Conservation (phyloP, 2,113 vertebrate genomes). For the Austrofundulus limnaeus region DNA sequence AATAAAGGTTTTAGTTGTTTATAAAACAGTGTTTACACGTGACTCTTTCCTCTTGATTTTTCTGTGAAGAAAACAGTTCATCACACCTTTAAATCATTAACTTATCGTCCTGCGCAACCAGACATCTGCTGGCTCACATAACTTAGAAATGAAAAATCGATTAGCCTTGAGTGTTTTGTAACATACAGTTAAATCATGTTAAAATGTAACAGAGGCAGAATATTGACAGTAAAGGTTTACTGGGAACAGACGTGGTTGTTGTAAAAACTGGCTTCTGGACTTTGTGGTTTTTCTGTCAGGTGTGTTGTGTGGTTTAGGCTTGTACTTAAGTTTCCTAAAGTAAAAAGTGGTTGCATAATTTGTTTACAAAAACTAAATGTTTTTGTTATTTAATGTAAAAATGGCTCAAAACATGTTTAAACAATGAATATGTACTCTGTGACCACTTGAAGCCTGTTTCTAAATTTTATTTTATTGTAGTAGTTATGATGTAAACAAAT, state of each 20-base stretch:
- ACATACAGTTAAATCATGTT: conserved; percentile 46
- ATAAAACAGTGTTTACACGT: background rate
- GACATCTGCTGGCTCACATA: background rate
- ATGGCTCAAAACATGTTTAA: too few species aligned
- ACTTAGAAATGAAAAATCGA: conserved; percentile 3
- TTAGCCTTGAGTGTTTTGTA: conserved; percentile 41
- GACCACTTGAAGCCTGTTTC: background rate
- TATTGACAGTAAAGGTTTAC: conserved; percentile 58
- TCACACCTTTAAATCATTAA: background rate
- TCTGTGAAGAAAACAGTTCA: too few species aligned
- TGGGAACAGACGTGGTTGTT: conserved; percentile 48
- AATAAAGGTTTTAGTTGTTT: too few species aligned
- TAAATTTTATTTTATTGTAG: background rate
- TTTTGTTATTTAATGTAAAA: background rate
- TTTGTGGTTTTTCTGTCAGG: conserved; percentile 43
- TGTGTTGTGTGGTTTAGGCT: background rate
- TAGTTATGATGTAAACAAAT: background rate
- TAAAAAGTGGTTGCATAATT: background rate
- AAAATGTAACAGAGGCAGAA: conserved; percentile 61
- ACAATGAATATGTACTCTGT: background rate
- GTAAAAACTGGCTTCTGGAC: conserved; percentile 54
- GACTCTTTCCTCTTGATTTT: background rate
- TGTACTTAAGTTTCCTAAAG: background rate
- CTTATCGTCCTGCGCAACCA: background rate
- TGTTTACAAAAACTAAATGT: background rate